Percentiles rank a stretch among this genome's conserved stretches.
Evolutionary conservation across 92 coral and sea anemone genomes (phyloP).

Genomic region (Paragorgia papillata): DNA sequence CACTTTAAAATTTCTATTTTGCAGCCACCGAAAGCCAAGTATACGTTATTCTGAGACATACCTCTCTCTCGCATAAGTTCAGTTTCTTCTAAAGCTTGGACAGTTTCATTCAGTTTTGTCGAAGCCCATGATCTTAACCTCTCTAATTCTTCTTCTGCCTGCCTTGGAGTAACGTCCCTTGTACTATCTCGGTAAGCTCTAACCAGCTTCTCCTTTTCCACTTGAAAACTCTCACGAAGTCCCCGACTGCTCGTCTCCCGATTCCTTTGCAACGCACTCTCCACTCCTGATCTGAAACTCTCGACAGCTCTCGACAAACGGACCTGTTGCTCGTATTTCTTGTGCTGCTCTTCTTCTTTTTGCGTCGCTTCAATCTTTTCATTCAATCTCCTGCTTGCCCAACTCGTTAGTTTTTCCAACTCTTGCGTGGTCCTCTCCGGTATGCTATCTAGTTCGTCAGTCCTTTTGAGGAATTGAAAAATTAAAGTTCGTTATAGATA

Average conservation of each 20-base stretch:
- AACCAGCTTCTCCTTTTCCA: constrained; percentile 5
- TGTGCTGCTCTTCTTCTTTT: constrained; percentile 3
- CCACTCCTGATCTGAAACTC: constrained; percentile 17
- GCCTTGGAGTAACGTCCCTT: background rate
- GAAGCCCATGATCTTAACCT: constrained; percentile 18
- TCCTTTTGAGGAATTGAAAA: background rate
- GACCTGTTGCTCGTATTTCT: constrained; percentile 9
- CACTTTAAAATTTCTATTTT: too few species aligned
- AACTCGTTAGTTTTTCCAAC: background rate
- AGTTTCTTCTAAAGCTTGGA: background rate
- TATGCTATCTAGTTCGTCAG: constrained; percentile 1
- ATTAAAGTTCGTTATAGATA: background rate
- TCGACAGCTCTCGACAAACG: constrained; percentile 9
- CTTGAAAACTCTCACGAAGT: constrained; percentile 9
- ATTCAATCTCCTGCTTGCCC: background rate
- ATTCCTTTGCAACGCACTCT: constrained; percentile 2
- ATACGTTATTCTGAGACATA: too few species aligned
- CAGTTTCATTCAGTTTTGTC: constrained; percentile 9
- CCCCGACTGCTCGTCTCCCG: background rate
- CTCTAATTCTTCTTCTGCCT: background rate
- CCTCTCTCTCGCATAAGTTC: background rate
- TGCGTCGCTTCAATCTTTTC: constrained; percentile 11
- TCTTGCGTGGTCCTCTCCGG: background rate
- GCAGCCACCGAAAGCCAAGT: too few species aligned
- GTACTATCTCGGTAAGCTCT: background rate